Conservation (phyloP, 2,888 invertebrate species). For the Bedellia somnulentella region DNA sequence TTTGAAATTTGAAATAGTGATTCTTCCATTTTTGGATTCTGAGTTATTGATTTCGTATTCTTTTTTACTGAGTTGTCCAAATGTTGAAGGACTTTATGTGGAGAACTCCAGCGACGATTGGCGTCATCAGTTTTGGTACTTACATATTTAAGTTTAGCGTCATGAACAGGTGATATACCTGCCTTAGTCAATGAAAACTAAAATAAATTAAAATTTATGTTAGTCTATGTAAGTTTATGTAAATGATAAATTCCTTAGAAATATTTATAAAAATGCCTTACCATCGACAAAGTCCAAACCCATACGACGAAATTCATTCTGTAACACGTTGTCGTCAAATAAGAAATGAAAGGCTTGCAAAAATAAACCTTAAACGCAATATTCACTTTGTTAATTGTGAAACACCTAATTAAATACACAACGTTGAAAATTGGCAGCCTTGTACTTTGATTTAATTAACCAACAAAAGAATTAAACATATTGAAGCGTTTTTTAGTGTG, state of each 20-base stretch:
- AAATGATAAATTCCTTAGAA: too few species aligned
- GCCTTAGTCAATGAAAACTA: slow-evolving; percentile 13
- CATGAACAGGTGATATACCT: slow-evolving; percentile 46
- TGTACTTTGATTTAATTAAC: slow-evolving; percentile 20
- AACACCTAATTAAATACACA: too few species aligned
- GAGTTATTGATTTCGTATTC: slow-evolving; percentile 41
- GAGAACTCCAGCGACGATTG: slow-evolving; percentile 23
- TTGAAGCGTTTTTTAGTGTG: slow-evolving; percentile 41
- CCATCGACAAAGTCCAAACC: too few species aligned
- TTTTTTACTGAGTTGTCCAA: slow-evolving; percentile 34
- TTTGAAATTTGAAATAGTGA: slow-evolving; percentile 44
- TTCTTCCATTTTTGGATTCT: slow-evolving; percentile 43
- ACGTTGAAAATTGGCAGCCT: too few species aligned
- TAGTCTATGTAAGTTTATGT: too few species aligned
- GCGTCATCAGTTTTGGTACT: slow-evolving; percentile 18
- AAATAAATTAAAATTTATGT: too few species aligned
- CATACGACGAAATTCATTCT: too few species aligned
- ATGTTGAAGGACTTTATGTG: slow-evolving; percentile 35
- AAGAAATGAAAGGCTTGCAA: too few species aligned
- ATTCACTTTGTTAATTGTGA: too few species aligned
- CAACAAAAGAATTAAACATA: slow-evolving; percentile 45
- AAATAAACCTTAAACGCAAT: too few species aligned
- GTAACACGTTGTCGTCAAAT: too few species aligned
- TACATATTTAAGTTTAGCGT: slow-evolving; percentile 22
- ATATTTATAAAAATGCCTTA: too few species aligned